Percentiles rank a stretch among this genome's conserved stretches.
These are phyloP conservation scores for Gibbula magus DNA, from an alignment of 2,888 invertebrate species.

Conservation along the genomic window DNA sequence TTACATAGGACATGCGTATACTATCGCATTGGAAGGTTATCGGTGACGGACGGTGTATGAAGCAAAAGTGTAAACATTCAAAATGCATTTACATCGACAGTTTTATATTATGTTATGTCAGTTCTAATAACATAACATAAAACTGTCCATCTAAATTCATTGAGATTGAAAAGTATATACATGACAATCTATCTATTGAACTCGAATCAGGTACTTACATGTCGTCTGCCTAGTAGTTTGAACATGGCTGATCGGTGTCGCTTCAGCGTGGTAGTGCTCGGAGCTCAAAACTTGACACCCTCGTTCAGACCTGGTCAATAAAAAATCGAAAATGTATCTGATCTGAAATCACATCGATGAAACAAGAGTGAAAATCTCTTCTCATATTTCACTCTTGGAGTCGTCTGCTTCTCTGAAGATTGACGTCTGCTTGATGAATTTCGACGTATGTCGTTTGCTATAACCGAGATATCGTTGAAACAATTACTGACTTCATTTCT, in stretches of 20 bases:
- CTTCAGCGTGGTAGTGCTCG: not conserved
- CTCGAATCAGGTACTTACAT: not conserved
- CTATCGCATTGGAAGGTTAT: no score
- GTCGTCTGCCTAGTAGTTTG: not conserved
- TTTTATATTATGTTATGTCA: no score
- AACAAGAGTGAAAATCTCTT: not conserved
- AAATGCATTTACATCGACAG: no score
- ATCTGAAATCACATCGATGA: not conserved
- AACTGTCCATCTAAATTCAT: no score
- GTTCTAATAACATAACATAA: no score
- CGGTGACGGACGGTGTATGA: no score
- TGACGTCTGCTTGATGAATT: not conserved
- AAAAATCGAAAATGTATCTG: not conserved
- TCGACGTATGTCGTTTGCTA: not conserved
- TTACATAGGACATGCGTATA: no score
- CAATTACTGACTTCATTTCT: not conserved
- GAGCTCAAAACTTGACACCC: not conserved
- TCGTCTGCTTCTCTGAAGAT: not conserved
- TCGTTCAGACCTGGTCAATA: not conserved
- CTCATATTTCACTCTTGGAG: not conserved
- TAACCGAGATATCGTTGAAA: not conserved
- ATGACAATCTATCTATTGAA: no score
- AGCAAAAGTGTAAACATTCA: no score
- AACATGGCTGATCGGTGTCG: not conserved
- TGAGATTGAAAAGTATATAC: no score